Evolutionary conservation across 2,888 invertebrate genomes (phyloP).

Genomic region (Drosophila longiperda): DNA sequence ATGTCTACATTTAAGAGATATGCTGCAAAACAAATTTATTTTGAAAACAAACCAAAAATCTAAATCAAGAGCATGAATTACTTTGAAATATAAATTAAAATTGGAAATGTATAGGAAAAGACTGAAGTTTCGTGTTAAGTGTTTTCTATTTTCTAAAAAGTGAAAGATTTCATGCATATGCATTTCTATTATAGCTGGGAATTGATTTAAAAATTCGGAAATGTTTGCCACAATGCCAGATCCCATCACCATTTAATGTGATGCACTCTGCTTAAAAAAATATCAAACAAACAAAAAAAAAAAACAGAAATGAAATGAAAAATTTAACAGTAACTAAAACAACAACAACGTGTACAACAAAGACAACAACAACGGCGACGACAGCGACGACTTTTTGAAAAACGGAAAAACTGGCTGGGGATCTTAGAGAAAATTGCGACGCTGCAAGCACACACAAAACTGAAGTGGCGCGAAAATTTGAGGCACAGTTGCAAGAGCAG

Average conservation of each 20-base stretch:
- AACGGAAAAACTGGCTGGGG: constrained; percentile 70
- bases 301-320: constrained; percentile 36
- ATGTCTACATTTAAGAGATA: neutral
- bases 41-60: neutral
- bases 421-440: constrained; percentile 57
- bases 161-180: constrained; percentile 10
- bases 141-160: neutral
- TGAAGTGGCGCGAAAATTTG: constrained; percentile 73
- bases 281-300: neutral
- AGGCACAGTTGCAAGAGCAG: constrained; percentile 77
- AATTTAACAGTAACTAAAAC: constrained; percentile 36
- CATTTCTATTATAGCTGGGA: constrained; percentile 1
- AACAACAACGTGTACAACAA: constrained; percentile 9
- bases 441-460: constrained; percentile 73
- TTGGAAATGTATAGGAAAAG: neutral
- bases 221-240: constrained; percentile 24
- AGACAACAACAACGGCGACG: constrained; percentile 1
- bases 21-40: neutral
- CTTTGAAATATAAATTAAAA: neutral
- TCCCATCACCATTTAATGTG: constrained; percentile 47
- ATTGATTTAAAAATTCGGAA: constrained; percentile 21
- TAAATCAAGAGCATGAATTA: neutral
- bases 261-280: constrained; percentile 36
- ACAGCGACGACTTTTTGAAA: constrained; percentile 51
- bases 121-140: neutral